phyloP scores from a whole-genome alignment of 2,888 invertebrate species.

The Drosophila prostipennis region DNA sequence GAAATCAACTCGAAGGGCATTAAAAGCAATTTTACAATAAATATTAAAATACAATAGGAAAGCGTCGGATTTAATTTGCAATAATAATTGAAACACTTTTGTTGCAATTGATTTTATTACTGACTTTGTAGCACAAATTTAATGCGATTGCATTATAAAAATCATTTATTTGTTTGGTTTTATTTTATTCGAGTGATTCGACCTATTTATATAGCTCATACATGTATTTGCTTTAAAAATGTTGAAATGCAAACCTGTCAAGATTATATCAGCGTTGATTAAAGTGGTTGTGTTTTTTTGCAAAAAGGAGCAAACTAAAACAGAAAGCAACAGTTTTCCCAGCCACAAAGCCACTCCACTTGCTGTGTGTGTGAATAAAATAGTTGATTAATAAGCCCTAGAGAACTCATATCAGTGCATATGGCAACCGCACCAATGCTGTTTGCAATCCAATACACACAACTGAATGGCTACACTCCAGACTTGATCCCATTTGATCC shows the following conservation, averaged over 20 bases:
- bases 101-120: background rate
- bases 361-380: constrained; percentile 8
- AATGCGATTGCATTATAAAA: too few relatives aligned
- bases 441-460: constrained; percentile 2
- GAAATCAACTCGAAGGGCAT: background rate
- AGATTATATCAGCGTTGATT: background rate
- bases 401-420: constrained; percentile 18
- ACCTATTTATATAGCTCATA: too few relatives aligned
- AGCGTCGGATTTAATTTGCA: background rate
- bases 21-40: background rate
- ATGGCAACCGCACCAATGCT: constrained; percentile 17
- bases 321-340: constrained; percentile 8
- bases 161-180: too few relatives aligned
- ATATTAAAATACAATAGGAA: background rate
- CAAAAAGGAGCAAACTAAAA: constrained; percentile 2
- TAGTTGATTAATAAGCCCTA: constrained; percentile 24
- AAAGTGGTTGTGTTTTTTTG: background rate
- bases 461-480: constrained; percentile 1
- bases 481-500: constrained; percentile 20
- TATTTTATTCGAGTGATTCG: too few relatives aligned
- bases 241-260: too few relatives aligned
- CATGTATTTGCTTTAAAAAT: too few relatives aligned
- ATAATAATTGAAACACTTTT: background rate
- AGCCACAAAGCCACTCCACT: constrained; percentile 8
- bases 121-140: too few relatives aligned